These are phyloP conservation scores for Rhagologus leucostigma DNA, from an alignment of 2,113 vertebrate species.

Conservation along the genomic window DNA sequence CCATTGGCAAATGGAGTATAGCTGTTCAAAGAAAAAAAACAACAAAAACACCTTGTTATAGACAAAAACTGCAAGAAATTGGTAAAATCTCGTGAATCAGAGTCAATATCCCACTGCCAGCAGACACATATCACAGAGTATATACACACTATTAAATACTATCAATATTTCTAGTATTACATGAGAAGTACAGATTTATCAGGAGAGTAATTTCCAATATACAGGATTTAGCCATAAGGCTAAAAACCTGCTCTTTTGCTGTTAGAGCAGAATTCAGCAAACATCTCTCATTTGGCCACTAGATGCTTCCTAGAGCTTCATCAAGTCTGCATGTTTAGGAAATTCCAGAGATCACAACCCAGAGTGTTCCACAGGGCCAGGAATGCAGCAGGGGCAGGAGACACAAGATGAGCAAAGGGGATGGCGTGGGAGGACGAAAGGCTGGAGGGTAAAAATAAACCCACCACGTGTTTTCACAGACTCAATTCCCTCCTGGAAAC, in stretches of 20 bases:
- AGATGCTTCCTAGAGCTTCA: not conserved
- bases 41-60: not conserved
- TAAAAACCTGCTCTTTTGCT: not conserved
- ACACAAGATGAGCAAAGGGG: not conserved
- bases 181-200: not conserved
- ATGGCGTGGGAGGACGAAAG: not conserved
- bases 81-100: fast-evolving
- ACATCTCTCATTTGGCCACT: not conserved
- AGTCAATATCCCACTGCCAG: not conserved
- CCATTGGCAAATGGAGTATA: constrained; percentile 96
- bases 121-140: not conserved
- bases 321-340: not conserved
- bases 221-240: not conserved
- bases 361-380: not conserved
- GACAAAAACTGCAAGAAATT: not conserved
- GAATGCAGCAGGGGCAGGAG: not conserved
- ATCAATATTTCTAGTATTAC: not conserved
- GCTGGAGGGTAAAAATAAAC: not conserved
- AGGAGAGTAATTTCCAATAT: not conserved
- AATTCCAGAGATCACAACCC: not conserved
- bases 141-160: not conserved
- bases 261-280: not conserved
- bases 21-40: constrained; percentile 63
- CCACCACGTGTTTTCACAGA: not conserved
- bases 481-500: not conserved